Evolutionary conservation across 2,888 invertebrate genomes (phyloP), one percentile per base, ranked within the genome.

Genomic region (Oligia latruncula): DNA sequence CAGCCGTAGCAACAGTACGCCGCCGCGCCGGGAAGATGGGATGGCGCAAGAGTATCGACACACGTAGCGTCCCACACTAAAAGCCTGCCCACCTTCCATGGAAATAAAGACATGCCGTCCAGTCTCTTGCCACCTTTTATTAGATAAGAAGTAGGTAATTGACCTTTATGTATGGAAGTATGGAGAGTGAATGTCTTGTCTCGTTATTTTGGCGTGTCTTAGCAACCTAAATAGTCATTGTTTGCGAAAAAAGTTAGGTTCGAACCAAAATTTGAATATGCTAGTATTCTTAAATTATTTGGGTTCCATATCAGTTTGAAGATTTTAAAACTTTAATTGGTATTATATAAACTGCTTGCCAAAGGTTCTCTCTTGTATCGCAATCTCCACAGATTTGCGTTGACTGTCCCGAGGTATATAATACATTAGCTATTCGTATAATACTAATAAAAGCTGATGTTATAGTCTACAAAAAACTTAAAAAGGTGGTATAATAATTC

Each of bases 191-290:
- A 70, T 52, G 43, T 29, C 1, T 4, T 11, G 5, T n/a, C 15
- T 35, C n/a, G 4, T n/a, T 77, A 29, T 75, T 76, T 76, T 17
- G 29, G 43, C n/a, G 43, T 13, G 67, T 9, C 9, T 74, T 29
- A 3, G n/a, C 23, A 43, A n/a, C n/a, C 17, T 15, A 66, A 35
- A 46, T 46, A 9, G 52, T 23, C n/a, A 67, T 40, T 20, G 66
- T 35, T 80, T 29, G 8, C 15, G 29, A 62, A 49, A 62, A 62
- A 6, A 40, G 5, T 68, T 46, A 35, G 4, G 23, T 66, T 20
- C 60, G 15, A 13, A 64, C 43, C 4, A 4, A 23, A 78, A 65
- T 15, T 20, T 40, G 29, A 43, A 64, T 77, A 52, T 23, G 20
- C 15, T 43, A n/a, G 6, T 43, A 17, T 2, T 11, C 20, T 66